Conservation (phyloP, 2,888 invertebrate species). For the Odontocerum albicorne region DNA sequence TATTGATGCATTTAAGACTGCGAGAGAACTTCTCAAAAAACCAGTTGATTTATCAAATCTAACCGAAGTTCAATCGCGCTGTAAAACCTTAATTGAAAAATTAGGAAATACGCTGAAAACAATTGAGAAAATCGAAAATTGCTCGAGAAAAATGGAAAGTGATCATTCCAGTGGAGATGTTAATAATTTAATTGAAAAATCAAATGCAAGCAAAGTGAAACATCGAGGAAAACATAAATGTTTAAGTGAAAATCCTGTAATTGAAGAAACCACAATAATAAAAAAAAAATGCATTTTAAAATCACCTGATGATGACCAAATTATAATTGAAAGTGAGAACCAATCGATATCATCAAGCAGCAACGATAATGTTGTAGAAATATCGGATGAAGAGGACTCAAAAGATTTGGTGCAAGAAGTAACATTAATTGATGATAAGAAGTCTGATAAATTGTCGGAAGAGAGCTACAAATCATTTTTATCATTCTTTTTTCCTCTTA, state of each 20-base stretch:
- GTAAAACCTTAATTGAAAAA: conserved; percentile 21
- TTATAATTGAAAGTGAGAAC: neutral
- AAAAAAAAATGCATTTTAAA: neutral
- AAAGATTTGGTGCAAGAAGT: neutral
- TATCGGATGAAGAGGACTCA: neutral
- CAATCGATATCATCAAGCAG: too few species aligned
- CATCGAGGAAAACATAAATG: neutral
- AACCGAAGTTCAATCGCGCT: conserved; percentile 17
- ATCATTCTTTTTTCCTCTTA: conserved; percentile 23
- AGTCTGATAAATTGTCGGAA: too few species aligned
- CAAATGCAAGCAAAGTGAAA: neutral
- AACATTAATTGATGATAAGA: neutral
- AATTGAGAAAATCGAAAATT: conserved; percentile 5
- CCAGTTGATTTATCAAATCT: conserved; percentile 15
- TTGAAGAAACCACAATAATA: neutral
- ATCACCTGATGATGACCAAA: too few species aligned
- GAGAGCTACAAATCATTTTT: too few species aligned
- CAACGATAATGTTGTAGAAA: neutral
- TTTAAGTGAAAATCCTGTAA: neutral
- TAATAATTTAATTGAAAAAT: too few species aligned
- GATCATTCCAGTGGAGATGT: too few species aligned
- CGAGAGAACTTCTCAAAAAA: conserved; percentile 22
- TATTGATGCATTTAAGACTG: conserved; percentile 12
- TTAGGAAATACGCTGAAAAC: conserved; percentile 11
- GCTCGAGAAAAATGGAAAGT: too few species aligned